Percentiles rank a stretch among this genome's conserved stretches.
Evolutionary conservation across 2,797 vertebrate genomes (phyloP).

Genomic region (Sebastes reedi): DNA sequence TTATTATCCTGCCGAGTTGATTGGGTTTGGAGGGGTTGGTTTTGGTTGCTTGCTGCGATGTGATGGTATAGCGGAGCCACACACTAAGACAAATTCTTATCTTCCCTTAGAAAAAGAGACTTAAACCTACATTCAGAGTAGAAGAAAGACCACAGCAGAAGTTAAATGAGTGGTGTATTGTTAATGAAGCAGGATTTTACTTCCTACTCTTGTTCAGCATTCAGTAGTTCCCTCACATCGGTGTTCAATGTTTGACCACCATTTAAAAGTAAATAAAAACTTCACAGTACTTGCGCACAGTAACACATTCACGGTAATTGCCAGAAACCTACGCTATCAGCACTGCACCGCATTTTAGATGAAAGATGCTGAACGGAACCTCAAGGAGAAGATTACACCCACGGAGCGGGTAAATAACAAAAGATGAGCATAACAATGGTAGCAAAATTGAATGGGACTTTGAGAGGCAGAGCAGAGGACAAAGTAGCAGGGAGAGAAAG

Average conservation of each 20-base stretch:
- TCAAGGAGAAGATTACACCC: slow-evolving; percentile 52
- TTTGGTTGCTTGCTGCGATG: slow-evolving; percentile 9
- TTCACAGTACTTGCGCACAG: background rate
- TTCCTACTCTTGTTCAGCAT: background rate
- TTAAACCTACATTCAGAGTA: background rate
- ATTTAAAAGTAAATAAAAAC: slow-evolving; percentile 28
- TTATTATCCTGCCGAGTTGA: slow-evolving; percentile 63
- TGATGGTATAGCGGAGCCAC: slow-evolving; percentile 7
- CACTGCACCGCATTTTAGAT: slow-evolving; percentile 22
- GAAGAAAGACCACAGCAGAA: background rate
- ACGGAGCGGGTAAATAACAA: slow-evolving; percentile 18
- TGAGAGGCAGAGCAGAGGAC: slow-evolving; percentile 47
- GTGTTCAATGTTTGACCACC: slow-evolving; percentile 30
- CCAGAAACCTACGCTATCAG: slow-evolving; percentile 18
- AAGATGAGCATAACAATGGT: slow-evolving; percentile 51
- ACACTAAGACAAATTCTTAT: slow-evolving; percentile 31
- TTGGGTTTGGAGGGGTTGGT: slow-evolving; percentile 56
- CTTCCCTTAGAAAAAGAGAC: slow-evolving; percentile 4
- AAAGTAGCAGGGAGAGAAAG: slow-evolving; percentile 44
- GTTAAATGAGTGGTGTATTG: slow-evolving; percentile 3
- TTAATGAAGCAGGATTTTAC: background rate
- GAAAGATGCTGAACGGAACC: slow-evolving; percentile 47
- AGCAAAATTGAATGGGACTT: slow-evolving; percentile 48
- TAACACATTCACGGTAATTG: slow-evolving; percentile 21
- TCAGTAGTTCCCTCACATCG: background rate